Conservation (phyloP, 2,888 invertebrate genomes). For the Nomada flava region DNA sequence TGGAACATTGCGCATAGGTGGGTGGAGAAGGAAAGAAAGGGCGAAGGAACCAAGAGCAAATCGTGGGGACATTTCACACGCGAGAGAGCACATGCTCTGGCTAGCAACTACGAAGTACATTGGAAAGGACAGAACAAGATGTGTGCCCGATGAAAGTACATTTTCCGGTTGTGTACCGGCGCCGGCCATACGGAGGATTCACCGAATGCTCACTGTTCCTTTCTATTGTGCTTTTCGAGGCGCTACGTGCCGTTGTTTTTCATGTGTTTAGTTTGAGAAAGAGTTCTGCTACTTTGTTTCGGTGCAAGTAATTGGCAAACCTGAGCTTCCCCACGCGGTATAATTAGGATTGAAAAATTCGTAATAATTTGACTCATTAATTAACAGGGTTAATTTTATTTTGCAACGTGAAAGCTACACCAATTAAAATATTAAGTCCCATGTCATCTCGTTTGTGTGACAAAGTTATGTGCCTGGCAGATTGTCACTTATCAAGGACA, state of each 20-base stretch:
- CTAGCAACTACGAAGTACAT: constrained; percentile 72
- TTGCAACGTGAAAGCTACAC: too few species aligned
- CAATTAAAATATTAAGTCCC: too few species aligned
- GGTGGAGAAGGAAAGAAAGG: constrained; percentile 50
- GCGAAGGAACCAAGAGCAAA: constrained; percentile 59
- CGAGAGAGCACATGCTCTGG: constrained; percentile 59
- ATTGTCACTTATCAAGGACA: too few species aligned
- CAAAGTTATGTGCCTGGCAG: too few species aligned
- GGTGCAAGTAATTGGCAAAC: background rate
- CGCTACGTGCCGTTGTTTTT: background rate
- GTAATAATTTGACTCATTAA: too few species aligned
- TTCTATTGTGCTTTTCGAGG: constrained; percentile 1
- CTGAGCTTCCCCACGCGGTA: too few species aligned
- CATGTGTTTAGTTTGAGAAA: background rate
- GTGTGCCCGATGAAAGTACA: constrained; percentile 64
- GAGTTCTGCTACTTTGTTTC: background rate
- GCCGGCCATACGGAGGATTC: constrained; percentile 27
- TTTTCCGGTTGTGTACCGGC: constrained; percentile 41
- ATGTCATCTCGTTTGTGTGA: too few species aligned
- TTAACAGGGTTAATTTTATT: too few species aligned
- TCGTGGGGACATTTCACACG: constrained; percentile 66
- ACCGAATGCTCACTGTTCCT: constrained; percentile 6
- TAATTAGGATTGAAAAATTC: too few species aligned
- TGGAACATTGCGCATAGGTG: constrained; percentile 35
- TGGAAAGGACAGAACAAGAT: constrained; percentile 78